Evolutionary conservation across 2,888 invertebrate genomes (phyloP), one percentile per base, ranked within the genome.

Genomic region (Ichneumoninae sp.): DNA sequence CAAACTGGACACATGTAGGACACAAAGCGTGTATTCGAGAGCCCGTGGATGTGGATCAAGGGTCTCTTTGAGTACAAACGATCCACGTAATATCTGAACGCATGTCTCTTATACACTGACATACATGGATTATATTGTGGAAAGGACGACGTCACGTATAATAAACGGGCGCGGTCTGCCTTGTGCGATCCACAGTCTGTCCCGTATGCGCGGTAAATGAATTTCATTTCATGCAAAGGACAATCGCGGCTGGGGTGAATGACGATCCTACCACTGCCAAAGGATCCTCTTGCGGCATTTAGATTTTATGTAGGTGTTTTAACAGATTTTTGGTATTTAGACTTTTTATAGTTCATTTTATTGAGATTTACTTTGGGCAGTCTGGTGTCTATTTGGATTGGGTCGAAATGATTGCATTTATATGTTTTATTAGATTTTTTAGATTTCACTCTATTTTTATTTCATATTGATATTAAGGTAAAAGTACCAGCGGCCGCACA

Each of bases 1-100:
- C 70, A 54, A 74, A 40, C 80, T 71, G 26, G 47, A 84, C 65
- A 84, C 65, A 74, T 81, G 74, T 81, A 74, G 65, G n/a, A 71
- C 79, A 80, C 79, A 50, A 66, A 52, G 74, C 66, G 66, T 68
- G 62, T 66, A 57, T 76, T 74, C 47, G 7, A 81, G 13, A 81
- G 57, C n/a, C 54, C 19, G 50, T 66, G 36, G 75, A 47, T 33
- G 57, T n/a, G 16, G 62, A 69, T 62, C 68, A 83, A 71, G 57
- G 80, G 66, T 47, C 80, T 76, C 71, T 76, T 30, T 62, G 78
- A 68, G 30, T 52, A 52, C 75, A 16, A 26, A 71, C 71, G 65
- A 76, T 76, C 57, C 40, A 40, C 40, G 60, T 44, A 47, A 8
- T 75, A 50, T 54, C 33, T 33, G 62, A 6, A 33, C 75, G 33